phyloP scores from a whole-genome alignment of 2,888 invertebrate genomes.

The Pomacea canaliculata region DNA sequence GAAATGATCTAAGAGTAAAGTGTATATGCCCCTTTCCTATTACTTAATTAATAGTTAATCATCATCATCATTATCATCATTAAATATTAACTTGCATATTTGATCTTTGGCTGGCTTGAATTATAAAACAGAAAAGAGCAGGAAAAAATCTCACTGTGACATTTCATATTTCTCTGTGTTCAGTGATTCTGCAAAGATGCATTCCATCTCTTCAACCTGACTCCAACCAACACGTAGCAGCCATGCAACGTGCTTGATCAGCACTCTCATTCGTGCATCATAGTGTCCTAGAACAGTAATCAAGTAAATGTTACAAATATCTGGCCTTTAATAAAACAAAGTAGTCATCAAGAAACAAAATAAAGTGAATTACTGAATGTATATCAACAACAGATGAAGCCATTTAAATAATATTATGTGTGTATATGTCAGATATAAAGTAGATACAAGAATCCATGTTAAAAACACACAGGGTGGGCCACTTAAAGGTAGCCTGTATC shows the following conservation, averaged over 20 bases:
- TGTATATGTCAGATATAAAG: too few relatives aligned
- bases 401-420: too few relatives aligned
- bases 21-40: too few relatives aligned
- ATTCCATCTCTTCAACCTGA: slow-evolving; percentile 75
- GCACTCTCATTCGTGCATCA: slow-evolving; percentile 76
- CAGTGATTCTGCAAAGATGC: slow-evolving; percentile 73
- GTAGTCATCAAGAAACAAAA: neutral
- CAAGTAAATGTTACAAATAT: neutral
- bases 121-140: neutral
- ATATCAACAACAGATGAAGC: too few relatives aligned
- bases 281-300: slow-evolving; percentile 73
- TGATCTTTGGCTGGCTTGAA: too few relatives aligned
- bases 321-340: neutral
- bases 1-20: too few relatives aligned
- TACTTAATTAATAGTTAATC: too few relatives aligned
- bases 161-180: slow-evolving; percentile 68
- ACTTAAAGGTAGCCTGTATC: too few relatives aligned
- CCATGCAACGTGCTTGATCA: slow-evolving; percentile 74
- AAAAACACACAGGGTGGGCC: too few relatives aligned
- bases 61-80: too few relatives aligned
- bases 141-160: slow-evolving; percentile 69
- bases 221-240: slow-evolving; percentile 74
- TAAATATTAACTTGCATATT: too few relatives aligned
- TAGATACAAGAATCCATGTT: too few relatives aligned
- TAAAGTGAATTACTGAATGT: neutral